Evolutionary conservation across 1,140 invertebrate species (phyloP).

Genomic region (Drosophila cardini): DNA sequence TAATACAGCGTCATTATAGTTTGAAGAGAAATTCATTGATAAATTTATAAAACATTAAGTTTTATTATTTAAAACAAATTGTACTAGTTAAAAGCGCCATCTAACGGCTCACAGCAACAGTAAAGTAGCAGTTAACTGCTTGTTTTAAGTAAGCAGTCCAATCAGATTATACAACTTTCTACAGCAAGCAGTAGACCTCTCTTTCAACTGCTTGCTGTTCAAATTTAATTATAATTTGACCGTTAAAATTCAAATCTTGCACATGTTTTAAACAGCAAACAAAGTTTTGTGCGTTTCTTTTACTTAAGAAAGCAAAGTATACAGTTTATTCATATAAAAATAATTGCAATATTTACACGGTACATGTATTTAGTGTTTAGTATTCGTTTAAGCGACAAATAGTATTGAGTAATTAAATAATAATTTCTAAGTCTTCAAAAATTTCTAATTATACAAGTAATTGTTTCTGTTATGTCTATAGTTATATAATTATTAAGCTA

Average conservation of each 20-base stretch:
- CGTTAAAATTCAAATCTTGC: no score
- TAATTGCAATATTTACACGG: conserved; percentile 61
- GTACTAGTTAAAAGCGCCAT: no score
- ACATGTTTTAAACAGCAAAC: neutral
- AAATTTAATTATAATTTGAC: no score
- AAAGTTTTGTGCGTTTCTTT: conserved; percentile 57
- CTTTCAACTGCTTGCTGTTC: neutral
- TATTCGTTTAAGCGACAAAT: conserved; percentile 33
- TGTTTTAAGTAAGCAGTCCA: neutral
- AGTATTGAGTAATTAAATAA: conserved; percentile 37
- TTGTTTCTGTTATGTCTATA: conserved; percentile 8
- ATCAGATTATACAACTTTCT: no score
- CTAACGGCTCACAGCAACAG: no score
- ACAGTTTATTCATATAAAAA: conserved; percentile 75
- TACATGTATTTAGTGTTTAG: conserved; percentile 85
- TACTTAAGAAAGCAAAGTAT: conserved; percentile 48
- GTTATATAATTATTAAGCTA: conserved; percentile 19
- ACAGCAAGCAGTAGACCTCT: neutral
- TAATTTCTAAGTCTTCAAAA: conserved; percentile 33
- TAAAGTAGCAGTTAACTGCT: no score
- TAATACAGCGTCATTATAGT: no score
- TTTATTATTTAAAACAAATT: no score
- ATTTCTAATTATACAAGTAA: conserved; percentile 22
- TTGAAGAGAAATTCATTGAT: no score
- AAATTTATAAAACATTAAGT: no score